A percentile compares a stretch with the other conserved stretches of the same genome.
Conservation (phyloP, 1,140 invertebrate genomes). For the Telenomus remus region DNA sequence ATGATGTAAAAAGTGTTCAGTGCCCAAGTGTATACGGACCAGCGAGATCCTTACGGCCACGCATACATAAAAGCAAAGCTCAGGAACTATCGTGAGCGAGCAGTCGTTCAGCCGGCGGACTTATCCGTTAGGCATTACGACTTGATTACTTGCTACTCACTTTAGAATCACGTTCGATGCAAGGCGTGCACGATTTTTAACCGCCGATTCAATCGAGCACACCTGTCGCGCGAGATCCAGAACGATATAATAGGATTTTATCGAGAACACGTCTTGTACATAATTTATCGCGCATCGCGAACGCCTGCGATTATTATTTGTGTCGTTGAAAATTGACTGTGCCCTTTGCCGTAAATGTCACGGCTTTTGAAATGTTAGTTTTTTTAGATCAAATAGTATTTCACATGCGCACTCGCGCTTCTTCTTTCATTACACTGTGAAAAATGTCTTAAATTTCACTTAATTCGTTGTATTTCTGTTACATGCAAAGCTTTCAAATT, state of each 20-base stretch:
- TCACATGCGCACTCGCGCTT: constrained; percentile 4
- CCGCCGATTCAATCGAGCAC: constrained; percentile 48
- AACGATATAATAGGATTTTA: constrained; percentile 52
- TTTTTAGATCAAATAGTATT: constrained; percentile 20
- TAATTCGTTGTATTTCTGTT: too few species aligned
- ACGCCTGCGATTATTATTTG: constrained; percentile 33
- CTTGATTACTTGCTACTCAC: constrained; percentile 56
- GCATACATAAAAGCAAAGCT: constrained; percentile 6
- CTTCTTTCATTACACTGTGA: too few species aligned
- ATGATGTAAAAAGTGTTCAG: constrained; percentile 30
- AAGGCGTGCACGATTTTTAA: constrained; percentile 46
- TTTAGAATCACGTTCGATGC: constrained; percentile 55
- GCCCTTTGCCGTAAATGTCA: constrained; percentile 42
- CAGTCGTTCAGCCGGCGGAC: constrained; percentile 40
- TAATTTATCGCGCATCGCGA: constrained; percentile 46
- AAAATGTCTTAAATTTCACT: too few species aligned
- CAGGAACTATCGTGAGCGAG: constrained; percentile 40
- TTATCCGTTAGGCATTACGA: constrained; percentile 57
- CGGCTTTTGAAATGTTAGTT: constrained; percentile 31
- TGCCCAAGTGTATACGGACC: constrained; percentile 7
- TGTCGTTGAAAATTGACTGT: constrained; percentile 38
- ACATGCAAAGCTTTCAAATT: too few species aligned
- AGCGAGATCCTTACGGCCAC: constrained; percentile 7
- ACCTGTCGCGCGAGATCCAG: constrained; percentile 45
- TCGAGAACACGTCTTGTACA: constrained; percentile 40